These are phyloP conservation scores for Planococcus citri DNA, from an alignment of 1,140 invertebrate species.

Conservation along the genomic window DNA sequence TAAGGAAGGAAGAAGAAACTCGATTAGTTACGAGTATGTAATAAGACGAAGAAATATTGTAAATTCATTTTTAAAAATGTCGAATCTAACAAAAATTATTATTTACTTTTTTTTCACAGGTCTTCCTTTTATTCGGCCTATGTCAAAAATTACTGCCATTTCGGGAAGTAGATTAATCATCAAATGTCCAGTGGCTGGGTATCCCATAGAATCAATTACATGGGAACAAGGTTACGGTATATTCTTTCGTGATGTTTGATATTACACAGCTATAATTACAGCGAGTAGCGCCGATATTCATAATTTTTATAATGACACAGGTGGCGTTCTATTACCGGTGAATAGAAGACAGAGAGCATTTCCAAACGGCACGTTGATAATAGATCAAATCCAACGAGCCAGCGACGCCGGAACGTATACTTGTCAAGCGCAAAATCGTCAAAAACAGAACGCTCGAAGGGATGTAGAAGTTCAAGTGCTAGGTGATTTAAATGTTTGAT, in stretches of 20 bases:
- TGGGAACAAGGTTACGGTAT: slow-evolving; percentile 68
- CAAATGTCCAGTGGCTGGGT: slow-evolving; percentile 85
- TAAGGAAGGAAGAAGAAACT: too few species aligned
- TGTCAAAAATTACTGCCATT: slow-evolving; percentile 81
- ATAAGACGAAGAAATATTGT: too few species aligned
- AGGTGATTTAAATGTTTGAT: slow-evolving; percentile 19
- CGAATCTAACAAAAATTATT: too few species aligned
- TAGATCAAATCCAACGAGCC: slow-evolving; percentile 62
- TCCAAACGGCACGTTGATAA: slow-evolving; percentile 70
- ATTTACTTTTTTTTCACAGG: slow-evolving; percentile 35
- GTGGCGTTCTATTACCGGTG: slow-evolving; percentile 65
- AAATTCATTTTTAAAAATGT: too few species aligned
- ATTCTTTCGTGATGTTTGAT: background rate
- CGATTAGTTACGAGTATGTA: too few species aligned
- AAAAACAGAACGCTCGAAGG: slow-evolving; percentile 61
- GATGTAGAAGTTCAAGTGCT: slow-evolving; percentile 70
- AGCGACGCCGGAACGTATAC: slow-evolving; percentile 75
- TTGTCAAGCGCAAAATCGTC: slow-evolving; percentile 73
- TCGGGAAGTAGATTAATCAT: slow-evolving; percentile 73
- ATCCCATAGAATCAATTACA: slow-evolving; percentile 72
- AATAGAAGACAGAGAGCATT: slow-evolving; percentile 78
- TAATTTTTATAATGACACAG: slow-evolving; percentile 34
- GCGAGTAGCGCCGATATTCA: background rate
- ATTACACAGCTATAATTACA: background rate
- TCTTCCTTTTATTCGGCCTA: slow-evolving; percentile 72